These are phyloP conservation scores for Watsonalla binaria DNA, from an alignment of 2,888 invertebrate species.

Conservation along the genomic window DNA sequence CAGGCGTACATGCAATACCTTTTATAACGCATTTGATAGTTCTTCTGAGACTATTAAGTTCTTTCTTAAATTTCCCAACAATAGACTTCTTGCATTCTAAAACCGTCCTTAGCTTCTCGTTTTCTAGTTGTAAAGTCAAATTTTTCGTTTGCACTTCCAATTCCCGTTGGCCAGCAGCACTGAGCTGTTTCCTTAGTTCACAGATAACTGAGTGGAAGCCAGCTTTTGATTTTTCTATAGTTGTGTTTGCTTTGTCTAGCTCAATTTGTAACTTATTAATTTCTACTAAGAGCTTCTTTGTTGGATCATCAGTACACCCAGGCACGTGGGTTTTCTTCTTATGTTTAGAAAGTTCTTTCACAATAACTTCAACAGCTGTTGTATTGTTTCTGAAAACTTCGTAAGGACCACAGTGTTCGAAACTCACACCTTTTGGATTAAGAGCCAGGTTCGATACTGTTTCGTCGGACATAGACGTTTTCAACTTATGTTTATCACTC, in stretches of 20 bases:
- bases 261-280: slow-evolving; percentile 37
- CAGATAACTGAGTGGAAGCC: slow-evolving; percentile 38
- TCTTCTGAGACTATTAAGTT: slow-evolving; percentile 44
- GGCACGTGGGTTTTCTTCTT: slow-evolving; percentile 14
- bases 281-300: slow-evolving; percentile 31
- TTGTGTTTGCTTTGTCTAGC: slow-evolving; percentile 32
- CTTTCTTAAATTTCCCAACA: slow-evolving; percentile 46
- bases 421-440: slow-evolving; percentile 12
- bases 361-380: slow-evolving; percentile 59
- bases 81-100: slow-evolving; percentile 50
- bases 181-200: slow-evolving; percentile 53
- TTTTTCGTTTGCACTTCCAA: slow-evolving; percentile 39
- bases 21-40: slow-evolving; percentile 49
- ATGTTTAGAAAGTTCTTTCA: slow-evolving; percentile 47
- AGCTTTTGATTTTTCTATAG: slow-evolving; percentile 32
- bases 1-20: slow-evolving; percentile 33
- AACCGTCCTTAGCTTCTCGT: slow-evolving; percentile 51
- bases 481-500: slow-evolving; percentile 24
- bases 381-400: slow-evolving; percentile 61
- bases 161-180: slow-evolving; percentile 41
- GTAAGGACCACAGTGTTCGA: slow-evolving; percentile 33
- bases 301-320: slow-evolving; percentile 14
- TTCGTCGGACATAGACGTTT: slow-evolving; percentile 23
- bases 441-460: slow-evolving; percentile 16
- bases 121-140: slow-evolving; percentile 49